Evolutionary conservation across 1,140 invertebrate species (phyloP).

Genomic region (Colletes latitarsis): DNA sequence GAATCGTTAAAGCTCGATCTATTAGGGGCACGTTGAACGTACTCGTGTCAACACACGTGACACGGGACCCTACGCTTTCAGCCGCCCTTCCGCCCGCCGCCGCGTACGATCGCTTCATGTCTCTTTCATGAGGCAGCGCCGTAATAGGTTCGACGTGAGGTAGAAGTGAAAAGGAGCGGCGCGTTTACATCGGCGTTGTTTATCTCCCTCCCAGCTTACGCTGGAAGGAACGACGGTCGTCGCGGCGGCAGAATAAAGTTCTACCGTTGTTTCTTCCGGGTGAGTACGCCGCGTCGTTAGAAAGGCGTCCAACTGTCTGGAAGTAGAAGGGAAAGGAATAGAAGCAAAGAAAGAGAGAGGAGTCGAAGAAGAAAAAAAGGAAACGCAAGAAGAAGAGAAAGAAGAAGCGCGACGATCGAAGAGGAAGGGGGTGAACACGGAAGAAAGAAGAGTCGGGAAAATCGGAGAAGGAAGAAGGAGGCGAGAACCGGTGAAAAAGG

Average conservation of each 20-base stretch:
- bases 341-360: background rate
- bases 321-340: conserved; percentile 59
- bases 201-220: conserved; percentile 45
- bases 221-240: conserved; percentile 46
- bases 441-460: conserved; percentile 1
- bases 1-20: conserved; percentile 59
- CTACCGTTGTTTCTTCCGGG: conserved; percentile 70
- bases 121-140: conserved; percentile 66
- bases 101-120: conserved; percentile 64
- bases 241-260: conserved; percentile 61
- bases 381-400: conserved; percentile 1
- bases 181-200: conserved; percentile 66
- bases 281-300: conserved; percentile 70
- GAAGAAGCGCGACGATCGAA: conserved; percentile 18
- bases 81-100: conserved; percentile 22
- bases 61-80: conserved; percentile 53
- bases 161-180: conserved; percentile 56
- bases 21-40: conserved; percentile 51
- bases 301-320: conserved; percentile 72
- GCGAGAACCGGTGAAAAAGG: conserved; percentile 55
- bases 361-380: background rate
- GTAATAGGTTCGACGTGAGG: conserved; percentile 68
- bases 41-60: conserved; percentile 66
- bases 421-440: conserved; percentile 18
- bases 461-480: background rate